Evolutionary conservation across 2,888 invertebrate species (phyloP), one percentile per base, ranked within the genome.

Genomic region (Heliconius erato): DNA sequence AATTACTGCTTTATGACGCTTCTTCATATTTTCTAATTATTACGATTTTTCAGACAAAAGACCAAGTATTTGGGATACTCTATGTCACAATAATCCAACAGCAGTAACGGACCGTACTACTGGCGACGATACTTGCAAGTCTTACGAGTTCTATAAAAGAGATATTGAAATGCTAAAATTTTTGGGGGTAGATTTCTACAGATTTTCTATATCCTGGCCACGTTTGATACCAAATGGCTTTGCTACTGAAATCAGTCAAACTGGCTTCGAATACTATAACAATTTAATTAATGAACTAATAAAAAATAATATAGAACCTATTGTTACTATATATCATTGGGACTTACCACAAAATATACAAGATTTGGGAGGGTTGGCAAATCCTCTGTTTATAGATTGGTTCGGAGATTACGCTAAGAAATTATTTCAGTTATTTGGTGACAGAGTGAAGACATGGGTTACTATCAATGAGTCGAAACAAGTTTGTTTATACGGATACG

Each of bases 161-260:
- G 96, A 96, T 85, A 91, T 96, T 1, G 85, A 92, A 85, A 92
- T 96, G 90, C 82, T 96, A 0, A 93, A 92, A 69, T 92, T 92
- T 78, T 85, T 96, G 2, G 94, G 94, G 1, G 95, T 96, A 0
- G 90, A 96, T 74, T 96, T 95, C 85, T 97, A 97, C 87, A 91
- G 97, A 72, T 97, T 97, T 87, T 97, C 97, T 5, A 94, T 97
- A 82, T 96, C 97, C 0, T 98, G 98, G 97, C 90, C 97, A 0
- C 93, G 97, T 81, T 91, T 98, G 19, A 90, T 97, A 69, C 97
- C 97, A 0, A 95, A 92, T 68, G 97, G 97, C 5, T 95, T 94
- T 76, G 84, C 94, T 0, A 93, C 96, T 77, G 90, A 91, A 72
- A 90, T 97, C 32, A 98, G 97, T 88, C 88, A 95, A 86, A 94